A percentile compares a stretch with the other conserved stretches of the same genome.
Evolutionary conservation across 2,113 vertebrate species (phyloP).

Genomic region (Epinephelus fuscoguttatus): DNA sequence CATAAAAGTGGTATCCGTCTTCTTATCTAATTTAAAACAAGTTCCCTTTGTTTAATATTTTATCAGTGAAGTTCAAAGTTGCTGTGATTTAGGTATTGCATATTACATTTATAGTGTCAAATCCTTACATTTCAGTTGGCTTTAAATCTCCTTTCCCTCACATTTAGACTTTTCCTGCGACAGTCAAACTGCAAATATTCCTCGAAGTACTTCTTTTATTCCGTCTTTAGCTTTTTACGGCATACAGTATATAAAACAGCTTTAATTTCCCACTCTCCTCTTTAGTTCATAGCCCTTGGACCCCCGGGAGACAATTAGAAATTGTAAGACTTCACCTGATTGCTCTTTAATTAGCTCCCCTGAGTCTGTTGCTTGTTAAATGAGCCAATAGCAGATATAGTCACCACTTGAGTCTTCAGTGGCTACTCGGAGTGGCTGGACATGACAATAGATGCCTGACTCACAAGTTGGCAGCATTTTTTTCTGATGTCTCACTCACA

Average conservation of each 20-base stretch:
- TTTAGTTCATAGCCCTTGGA: constrained; percentile 50
- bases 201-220: not conserved
- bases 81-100: not conserved
- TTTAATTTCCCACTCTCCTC: constrained; percentile 13
- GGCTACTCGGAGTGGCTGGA: constrained; percentile 30
- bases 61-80: not conserved
- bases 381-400: constrained; percentile 44
- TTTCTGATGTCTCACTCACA: constrained; percentile 8
- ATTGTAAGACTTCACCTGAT: constrained; percentile 71
- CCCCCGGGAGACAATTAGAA: constrained; percentile 76
- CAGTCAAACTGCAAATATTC: constrained; percentile 27
- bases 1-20: not conserved
- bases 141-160: not conserved
- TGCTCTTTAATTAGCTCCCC: constrained; percentile 78
- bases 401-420: constrained; percentile 40
- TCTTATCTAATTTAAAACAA: not conserved
- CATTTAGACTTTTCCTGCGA: not conserved
- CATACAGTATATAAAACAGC: constrained; percentile 14
- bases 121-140: not conserved
- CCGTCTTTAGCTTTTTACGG: not conserved
- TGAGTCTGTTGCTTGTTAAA: constrained; percentile 60
- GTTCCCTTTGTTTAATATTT: not conserved
- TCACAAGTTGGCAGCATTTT: constrained; percentile 35
- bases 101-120: not conserved
- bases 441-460: constrained; percentile 33